Base-by-base conservation (phyloP, 2,888 invertebrate genomes). In the Pachycephus smyrnensis region DNA sequence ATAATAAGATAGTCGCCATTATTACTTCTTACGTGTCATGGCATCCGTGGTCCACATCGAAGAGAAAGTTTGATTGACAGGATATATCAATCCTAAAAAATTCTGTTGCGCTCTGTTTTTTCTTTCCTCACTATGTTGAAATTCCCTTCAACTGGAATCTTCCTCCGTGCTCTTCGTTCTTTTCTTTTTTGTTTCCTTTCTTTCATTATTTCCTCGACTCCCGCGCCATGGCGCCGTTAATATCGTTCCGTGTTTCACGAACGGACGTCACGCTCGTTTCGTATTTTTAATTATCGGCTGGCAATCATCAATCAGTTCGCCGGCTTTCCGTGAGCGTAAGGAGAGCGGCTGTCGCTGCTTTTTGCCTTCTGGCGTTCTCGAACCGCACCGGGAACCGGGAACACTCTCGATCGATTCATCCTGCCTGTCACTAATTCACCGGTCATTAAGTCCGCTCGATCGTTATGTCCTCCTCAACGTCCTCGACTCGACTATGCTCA, bases 301-400 rank as follows among this genome's bases (percentile, higher is more conserved):
- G 83, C 80, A 84, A 85, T 89, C 89, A 89, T 89, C 87, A 89
- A 89, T 89, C 89, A 89, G 86, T 83, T 86, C 78, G 76, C 68
- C 81, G 69, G 74, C 68, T 31, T 75, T 31, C 23, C 31, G 30
- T 75, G 75, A 55, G 36, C 78, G 82, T 84, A 83, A 82, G 75
- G 81, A 81, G 82, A 80, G 79, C 84, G 79, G 80, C 80, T 83
- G 81, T 85, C 82, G 79, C 81, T 80, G 79, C 73, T 85, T 85
- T 86, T 85, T 86, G 83, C 81, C 84, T 79, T 78, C 82, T 79
- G 79, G 82, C 74, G 74, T 35, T 30, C 31, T 32, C 30, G 31
- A 30, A 35, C 74, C 83, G 78, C 77, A 32, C 71, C 71, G 76
- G 76, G 81, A 81, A 83, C 85, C 55, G 55, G 55, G 55, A 71